phyloP scores from a whole-genome alignment of 2,888 invertebrate species.

The Fragum sueziense region DNA sequence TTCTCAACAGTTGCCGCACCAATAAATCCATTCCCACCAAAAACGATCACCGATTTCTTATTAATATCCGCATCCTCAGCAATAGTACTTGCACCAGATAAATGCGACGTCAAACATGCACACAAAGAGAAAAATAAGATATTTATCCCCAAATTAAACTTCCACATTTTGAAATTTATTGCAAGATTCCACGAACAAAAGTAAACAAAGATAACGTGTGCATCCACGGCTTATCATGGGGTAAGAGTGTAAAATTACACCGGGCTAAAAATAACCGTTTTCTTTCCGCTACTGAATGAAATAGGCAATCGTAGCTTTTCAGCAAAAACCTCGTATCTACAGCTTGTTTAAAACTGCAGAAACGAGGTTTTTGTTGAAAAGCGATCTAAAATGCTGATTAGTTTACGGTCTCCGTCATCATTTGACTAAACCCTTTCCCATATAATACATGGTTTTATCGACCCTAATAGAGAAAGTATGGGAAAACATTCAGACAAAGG shows the following conservation, averaged over 20 bases:
- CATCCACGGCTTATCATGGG: neutral
- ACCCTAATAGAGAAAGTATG: too few relatives aligned
- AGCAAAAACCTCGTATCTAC: too few relatives aligned
- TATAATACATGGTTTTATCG: too few relatives aligned
- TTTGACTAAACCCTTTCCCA: too few relatives aligned
- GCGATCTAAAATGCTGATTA: too few relatives aligned
- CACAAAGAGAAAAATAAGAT: neutral
- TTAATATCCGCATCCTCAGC: neutral
- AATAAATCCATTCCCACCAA: slow-evolving; percentile 84
- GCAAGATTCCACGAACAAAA: neutral
- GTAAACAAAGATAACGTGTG: neutral
- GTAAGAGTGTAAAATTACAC: slow-evolving; percentile 2
- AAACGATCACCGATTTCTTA: slow-evolving; percentile 74
- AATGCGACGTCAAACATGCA: neutral
- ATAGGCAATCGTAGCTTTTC: too few relatives aligned
- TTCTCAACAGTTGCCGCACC: slow-evolving; percentile 81
- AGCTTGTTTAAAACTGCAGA: too few relatives aligned
- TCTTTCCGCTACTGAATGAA: neutral
- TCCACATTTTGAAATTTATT: neutral
- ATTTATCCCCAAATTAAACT: neutral
- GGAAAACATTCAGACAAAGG: too few relatives aligned
- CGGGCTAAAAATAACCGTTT: neutral
- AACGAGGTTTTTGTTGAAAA: too few relatives aligned
- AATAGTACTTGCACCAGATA: slow-evolving; percentile 3
- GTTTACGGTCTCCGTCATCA: too few relatives aligned